Evolutionary conservation across 2,797 vertebrate species (phyloP).

Genomic region (Poeciliopsis presidionis): DNA sequence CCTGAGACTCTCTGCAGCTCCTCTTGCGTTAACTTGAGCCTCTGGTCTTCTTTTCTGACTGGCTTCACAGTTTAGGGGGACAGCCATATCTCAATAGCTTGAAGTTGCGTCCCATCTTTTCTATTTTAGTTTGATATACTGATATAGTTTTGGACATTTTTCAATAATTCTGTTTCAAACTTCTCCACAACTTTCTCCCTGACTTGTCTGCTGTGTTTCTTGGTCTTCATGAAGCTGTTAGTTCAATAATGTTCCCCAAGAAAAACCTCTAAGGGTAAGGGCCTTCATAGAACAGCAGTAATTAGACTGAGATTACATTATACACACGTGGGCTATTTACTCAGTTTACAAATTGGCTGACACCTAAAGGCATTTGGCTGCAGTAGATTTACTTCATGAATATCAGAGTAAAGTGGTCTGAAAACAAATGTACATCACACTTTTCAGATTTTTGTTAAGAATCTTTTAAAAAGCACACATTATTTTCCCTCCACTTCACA

Average conservation of each 20-base stretch:
- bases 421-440: neutral
- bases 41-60: neutral
- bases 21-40: neutral
- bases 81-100: neutral
- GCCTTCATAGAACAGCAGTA: neutral
- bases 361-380: neutral
- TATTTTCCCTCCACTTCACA: neutral
- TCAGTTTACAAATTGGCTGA: neutral
- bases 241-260: neutral
- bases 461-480: neutral
- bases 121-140: neutral
- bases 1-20: neutral
- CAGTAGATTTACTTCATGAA: neutral
- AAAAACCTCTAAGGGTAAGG: neutral
- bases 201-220: neutral
- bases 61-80: neutral
- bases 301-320: neutral
- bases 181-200: neutral
- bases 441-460: neutral
- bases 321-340: neutral
- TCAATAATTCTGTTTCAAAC: neutral
- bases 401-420: neutral
- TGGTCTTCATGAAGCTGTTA: neutral
- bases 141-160: neutral
- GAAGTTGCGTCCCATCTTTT: neutral